Evolutionary conservation across 2,797 vertebrate species (phyloP).

Genomic region (Babyrousa celebensis): DNA sequence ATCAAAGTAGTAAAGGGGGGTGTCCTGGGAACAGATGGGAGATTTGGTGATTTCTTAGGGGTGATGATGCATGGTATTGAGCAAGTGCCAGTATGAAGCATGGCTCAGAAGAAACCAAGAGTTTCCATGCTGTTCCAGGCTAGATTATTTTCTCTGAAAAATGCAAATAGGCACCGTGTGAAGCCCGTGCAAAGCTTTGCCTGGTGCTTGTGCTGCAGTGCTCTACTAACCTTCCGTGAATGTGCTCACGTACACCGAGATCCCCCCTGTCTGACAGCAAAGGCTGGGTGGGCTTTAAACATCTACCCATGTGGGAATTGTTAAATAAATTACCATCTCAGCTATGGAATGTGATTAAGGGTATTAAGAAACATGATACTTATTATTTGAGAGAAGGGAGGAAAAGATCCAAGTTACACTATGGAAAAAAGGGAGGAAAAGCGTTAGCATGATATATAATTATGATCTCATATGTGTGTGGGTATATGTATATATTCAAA

Average conservation of each 20-base stretch:
- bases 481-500: neutral
- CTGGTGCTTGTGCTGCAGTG: neutral
- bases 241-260: neutral
- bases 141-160: neutral
- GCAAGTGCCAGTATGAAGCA: neutral
- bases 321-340: neutral
- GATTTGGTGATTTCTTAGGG: neutral
- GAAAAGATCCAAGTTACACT: neutral
- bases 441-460: neutral
- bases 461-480: neutral
- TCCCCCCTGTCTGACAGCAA: neutral
- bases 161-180: neutral
- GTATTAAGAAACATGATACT: conserved; percentile 34
- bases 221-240: neutral
- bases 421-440: neutral
- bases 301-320: neutral
- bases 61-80: neutral
- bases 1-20: neutral
- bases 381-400: conserved; percentile 3
- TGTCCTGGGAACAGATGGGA: neutral
- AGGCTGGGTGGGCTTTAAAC: neutral
- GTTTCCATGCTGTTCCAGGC: neutral
- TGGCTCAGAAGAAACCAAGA: neutral
- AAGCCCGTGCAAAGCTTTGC: neutral
- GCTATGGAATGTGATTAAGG: neutral